phyloP scores from a whole-genome alignment of 2,113 vertebrate species.

The Saiga tatarica region DNA sequence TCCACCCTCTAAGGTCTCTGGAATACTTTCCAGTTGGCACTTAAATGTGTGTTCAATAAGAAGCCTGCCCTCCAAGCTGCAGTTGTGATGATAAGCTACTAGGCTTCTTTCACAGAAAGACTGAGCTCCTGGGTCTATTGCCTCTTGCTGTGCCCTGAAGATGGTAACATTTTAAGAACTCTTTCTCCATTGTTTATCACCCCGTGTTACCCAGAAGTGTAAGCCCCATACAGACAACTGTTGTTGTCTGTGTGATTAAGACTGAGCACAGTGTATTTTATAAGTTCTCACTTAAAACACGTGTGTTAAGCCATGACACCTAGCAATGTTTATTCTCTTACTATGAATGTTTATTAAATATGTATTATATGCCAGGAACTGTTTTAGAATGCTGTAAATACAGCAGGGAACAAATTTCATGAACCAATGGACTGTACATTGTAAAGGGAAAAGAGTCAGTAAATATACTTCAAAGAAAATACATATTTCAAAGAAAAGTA shows the following conservation, averaged over 20 bases:
- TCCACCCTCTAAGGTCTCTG: neutral
- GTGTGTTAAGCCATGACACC: neutral
- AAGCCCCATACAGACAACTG: neutral
- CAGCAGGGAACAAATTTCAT: neutral
- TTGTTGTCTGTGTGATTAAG: neutral
- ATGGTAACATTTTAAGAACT: neutral
- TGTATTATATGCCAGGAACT: neutral
- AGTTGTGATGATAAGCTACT: neutral
- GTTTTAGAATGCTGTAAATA: neutral
- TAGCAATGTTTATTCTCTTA: neutral
- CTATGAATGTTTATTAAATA: neutral
- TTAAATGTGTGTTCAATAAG: neutral
- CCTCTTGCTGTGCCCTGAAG: neutral
- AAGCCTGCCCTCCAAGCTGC: neutral
- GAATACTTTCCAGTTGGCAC: neutral
- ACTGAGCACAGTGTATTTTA: neutral
- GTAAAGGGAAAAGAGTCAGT: neutral
- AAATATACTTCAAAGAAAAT: neutral
- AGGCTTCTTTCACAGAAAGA: neutral
- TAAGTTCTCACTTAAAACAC: neutral
- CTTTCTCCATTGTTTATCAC: neutral
- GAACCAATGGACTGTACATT: neutral
- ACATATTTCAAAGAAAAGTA: neutral
- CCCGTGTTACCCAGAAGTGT: neutral
- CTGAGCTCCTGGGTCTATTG: neutral